phyloP scores from a whole-genome alignment of 2,888 invertebrate species.

The Oscheius sp. region DNA sequence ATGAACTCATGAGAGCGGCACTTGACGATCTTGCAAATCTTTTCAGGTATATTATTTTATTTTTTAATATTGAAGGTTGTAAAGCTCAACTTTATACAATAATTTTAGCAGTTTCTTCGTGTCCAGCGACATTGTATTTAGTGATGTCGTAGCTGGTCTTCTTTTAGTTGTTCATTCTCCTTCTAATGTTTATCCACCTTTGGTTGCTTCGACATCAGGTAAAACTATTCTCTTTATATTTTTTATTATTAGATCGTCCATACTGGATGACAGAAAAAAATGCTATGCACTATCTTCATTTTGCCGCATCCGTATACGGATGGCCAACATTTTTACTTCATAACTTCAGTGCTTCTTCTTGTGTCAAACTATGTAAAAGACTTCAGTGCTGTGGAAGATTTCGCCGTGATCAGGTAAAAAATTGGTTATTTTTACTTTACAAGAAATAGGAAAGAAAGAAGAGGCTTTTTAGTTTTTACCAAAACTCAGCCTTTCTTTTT shows the following conservation, averaged over 20 bases:
- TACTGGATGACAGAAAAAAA: slow-evolving; percentile 36
- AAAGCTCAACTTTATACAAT: too few species aligned
- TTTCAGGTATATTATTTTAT: too few species aligned
- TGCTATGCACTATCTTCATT: slow-evolving; percentile 74
- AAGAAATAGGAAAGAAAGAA: not conserved
- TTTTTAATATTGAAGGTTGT: too few species aligned
- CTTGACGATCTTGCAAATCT: slow-evolving; percentile 67
- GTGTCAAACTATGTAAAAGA: slow-evolving; percentile 41
- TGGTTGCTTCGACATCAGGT: slow-evolving; percentile 32
- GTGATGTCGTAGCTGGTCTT: slow-evolving; percentile 87
- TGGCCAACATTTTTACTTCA: slow-evolving; percentile 81
- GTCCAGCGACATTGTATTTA: slow-evolving; percentile 81
- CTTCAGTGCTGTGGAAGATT: slow-evolving; percentile 53
- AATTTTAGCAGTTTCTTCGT: slow-evolving; percentile 3
- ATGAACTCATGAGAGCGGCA: slow-evolving; percentile 61
- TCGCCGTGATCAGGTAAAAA: slow-evolving; percentile 43
- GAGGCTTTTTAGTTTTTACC: not conserved
- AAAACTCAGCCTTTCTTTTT: not conserved
- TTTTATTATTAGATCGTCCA: not conserved
- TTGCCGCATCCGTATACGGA: slow-evolving; percentile 86
- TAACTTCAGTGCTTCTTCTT: slow-evolving; percentile 51
- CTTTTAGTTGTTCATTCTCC: slow-evolving; percentile 77
- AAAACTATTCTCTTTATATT: not conserved
- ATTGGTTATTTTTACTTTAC: not conserved
- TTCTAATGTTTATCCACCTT: slow-evolving; percentile 52